Evolutionary conservation across 2,797 vertebrate genomes (phyloP), one percentile per base, ranked within the genome.

Genomic region (Dermochelys coriacea): DNA sequence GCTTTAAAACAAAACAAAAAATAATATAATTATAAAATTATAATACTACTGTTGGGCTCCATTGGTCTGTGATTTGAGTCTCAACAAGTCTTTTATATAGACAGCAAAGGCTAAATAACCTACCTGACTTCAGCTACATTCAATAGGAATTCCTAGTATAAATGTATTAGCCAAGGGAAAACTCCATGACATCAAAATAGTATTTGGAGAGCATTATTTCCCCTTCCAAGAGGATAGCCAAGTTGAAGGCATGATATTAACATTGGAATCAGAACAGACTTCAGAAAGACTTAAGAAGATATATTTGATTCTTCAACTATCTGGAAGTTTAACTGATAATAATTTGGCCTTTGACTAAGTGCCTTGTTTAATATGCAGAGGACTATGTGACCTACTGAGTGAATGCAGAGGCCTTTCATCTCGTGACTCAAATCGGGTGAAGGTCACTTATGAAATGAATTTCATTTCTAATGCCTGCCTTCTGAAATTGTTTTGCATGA

Each of bases 1-100:
- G 99, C 99, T 99, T 95, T 85, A 89, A 45, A 77, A 84, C 89
- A 97, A 95, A 84, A 96, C 71, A 95, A 91, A 95, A 80, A 79
- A 19, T 77, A 85, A 55, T 34, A 71, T 18, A 71, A 23, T 71
- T 41, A 71, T 41, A 71, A n/a, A 68, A 68, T 68, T 8, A 37
- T 37, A 5, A 1, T 37, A 19, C 19, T 68, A 21, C 37, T 11
- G 16, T 45, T 41, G 37, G 37, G 68, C n/a, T 49, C 27, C 74
- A 31, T 31, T 78, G 51, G 79, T 34, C n/a, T 86, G 71, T 50
- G 51, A 51, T 52, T 64, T 47, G 31, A 25, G 15, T 61, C 80
- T 77, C 78, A 82, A 75, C 74, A 19, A 14, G 34, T 31, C n/a
- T 47, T 49, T 49, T 49, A 77, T 16, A 47, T 47, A 75, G 41